Evolutionary conservation across 1,140 invertebrate species (phyloP).

Genomic region (Octopus sinensis): DNA sequence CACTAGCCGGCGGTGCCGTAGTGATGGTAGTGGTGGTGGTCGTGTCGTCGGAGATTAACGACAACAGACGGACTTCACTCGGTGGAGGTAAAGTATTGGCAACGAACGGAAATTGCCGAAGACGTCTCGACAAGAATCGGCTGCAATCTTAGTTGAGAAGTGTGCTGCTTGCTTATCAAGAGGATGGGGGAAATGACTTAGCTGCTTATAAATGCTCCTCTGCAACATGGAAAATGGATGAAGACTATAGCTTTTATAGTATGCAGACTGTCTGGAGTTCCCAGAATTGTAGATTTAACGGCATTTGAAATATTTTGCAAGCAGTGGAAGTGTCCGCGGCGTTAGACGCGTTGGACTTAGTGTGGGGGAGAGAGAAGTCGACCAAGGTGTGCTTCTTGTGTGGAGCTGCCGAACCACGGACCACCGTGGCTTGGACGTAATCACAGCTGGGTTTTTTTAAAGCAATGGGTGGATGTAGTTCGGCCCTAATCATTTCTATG

Average conservation of each 20-base stretch:
- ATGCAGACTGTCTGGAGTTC: not conserved
- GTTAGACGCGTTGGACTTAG: not conserved
- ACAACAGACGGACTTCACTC: no score
- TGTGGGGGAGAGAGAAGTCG: not conserved
- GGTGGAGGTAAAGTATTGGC: no score
- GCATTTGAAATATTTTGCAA: not conserved
- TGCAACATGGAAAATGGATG: constrained; percentile 2
- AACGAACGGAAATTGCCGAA: no score
- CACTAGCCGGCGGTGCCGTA: no score
- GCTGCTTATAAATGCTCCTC: no score
- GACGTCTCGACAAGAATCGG: no score
- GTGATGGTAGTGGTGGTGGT: no score
- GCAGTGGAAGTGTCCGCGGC: constrained; percentile 1
- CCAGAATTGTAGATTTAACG: not conserved
- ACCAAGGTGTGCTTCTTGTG: constrained; percentile 12
- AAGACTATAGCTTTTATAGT: not conserved
- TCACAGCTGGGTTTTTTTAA: constrained; percentile 24
- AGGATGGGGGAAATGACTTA: no score
- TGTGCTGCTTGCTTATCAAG: no score
- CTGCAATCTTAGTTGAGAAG: no score
- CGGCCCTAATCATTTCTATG: constrained; percentile 32
- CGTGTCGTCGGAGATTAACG: no score
- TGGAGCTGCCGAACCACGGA: not conserved
- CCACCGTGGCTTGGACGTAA: constrained; percentile 12
- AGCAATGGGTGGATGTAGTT: constrained; percentile 38